Conservation (phyloP, 2,797 vertebrate species). For the Sebastes vulpes region DNA sequence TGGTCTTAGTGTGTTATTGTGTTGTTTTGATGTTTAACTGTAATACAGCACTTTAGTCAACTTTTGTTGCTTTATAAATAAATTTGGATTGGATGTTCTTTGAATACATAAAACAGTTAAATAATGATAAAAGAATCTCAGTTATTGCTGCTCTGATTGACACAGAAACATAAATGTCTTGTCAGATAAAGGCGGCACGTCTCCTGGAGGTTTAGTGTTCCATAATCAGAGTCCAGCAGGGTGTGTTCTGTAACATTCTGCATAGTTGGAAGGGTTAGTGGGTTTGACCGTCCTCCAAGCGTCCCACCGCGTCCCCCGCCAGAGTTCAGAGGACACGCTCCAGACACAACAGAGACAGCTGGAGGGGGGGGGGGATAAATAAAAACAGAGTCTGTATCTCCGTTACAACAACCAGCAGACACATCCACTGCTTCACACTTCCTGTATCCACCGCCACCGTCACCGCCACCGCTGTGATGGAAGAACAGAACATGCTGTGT, state of each 20-base stretch:
- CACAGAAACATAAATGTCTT: conserved; percentile 4
- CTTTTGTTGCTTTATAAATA: too few relatives aligned
- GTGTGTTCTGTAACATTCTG: conserved; percentile 82
- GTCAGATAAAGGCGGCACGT: conserved; percentile 49
- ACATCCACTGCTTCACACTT: conserved; percentile 68
- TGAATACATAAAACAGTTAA: background rate
- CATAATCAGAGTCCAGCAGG: conserved; percentile 73
- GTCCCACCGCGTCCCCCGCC: conserved; percentile 83
- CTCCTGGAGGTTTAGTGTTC: conserved; percentile 83
- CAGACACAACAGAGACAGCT: conserved; percentile 99
- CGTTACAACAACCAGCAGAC: conserved; percentile 60
- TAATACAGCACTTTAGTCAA: too few relatives aligned
- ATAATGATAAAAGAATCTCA: background rate
- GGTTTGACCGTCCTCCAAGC: conserved; percentile 89
- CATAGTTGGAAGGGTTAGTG: conserved; percentile 87
- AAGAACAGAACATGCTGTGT: conserved; percentile 82
- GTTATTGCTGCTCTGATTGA: background rate
- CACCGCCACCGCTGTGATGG: conserved; percentile 79
- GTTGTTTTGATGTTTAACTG: too few relatives aligned
- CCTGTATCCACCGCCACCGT: conserved; percentile 37
- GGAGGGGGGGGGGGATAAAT: conserved; percentile 87
- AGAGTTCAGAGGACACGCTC: conserved; percentile 82
- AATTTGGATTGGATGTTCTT: too few relatives aligned
- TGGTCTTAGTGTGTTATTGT: too few relatives aligned
- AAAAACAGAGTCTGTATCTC: conserved; percentile 91